Conservation (phyloP, 1,140 invertebrate species). For the Agraylea sexmaculata region DNA sequence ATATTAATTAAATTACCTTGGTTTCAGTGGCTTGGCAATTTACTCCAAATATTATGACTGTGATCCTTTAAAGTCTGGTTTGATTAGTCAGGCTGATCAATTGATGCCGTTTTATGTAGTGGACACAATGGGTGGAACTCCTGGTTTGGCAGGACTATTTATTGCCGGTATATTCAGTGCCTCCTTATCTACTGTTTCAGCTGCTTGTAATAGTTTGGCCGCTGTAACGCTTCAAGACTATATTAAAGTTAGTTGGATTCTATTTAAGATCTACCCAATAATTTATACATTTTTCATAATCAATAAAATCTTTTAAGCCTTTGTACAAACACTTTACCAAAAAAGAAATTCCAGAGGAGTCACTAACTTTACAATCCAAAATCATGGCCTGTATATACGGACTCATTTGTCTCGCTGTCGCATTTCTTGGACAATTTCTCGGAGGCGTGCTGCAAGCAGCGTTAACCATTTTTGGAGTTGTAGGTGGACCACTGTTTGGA, state of each 20-base stretch:
- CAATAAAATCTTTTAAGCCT: constrained; percentile 11
- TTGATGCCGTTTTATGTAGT: constrained; percentile 77
- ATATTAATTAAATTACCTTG: constrained; percentile 3
- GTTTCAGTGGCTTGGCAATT: constrained; percentile 62
- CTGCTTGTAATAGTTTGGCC: constrained; percentile 71
- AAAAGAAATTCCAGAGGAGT: constrained; percentile 11
- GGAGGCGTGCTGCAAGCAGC: constrained; percentile 76
- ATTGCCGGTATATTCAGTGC: constrained; percentile 52
- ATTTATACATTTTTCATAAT: constrained; percentile 12
- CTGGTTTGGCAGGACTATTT: constrained; percentile 45
- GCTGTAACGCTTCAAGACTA: constrained; percentile 76
- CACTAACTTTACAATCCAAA: constrained; percentile 29
- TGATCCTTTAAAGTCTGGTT: constrained; percentile 54
- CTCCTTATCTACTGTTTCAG: constrained; percentile 74
- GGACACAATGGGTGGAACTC: constrained; percentile 54
- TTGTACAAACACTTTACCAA: constrained; percentile 13
- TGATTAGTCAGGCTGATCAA: constrained; percentile 56
- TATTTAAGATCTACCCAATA: not conserved
- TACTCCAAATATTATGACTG: constrained; percentile 71
- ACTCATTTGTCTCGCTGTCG: constrained; percentile 41
- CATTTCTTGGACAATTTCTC: constrained; percentile 68
- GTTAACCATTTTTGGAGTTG: constrained; percentile 76
- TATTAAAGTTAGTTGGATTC: constrained; percentile 16
- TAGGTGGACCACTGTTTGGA: constrained; percentile 74
- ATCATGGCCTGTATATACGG: constrained; percentile 36